Conservation (phyloP, 92 coral and sea anemone species). For the Palythoa grandis region DNA sequence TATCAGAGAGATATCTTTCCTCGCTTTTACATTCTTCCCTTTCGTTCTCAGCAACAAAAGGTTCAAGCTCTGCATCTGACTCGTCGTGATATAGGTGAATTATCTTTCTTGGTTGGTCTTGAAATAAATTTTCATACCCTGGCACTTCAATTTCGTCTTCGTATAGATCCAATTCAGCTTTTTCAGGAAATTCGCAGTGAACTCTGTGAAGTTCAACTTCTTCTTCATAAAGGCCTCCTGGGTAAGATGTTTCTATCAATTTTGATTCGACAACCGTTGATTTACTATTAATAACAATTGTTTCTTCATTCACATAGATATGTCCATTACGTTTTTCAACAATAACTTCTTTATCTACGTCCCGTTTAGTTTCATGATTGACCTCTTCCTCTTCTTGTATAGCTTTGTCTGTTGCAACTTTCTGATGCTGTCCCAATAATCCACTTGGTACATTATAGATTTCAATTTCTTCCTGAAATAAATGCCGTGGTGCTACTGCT, state of each 20-base stretch:
- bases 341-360: neutral
- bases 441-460: slow-evolving; percentile 21
- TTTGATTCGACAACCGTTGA: neutral
- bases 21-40: slow-evolving; percentile 29
- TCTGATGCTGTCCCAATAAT: slow-evolving; percentile 1
- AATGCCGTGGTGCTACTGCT: slow-evolving; percentile 1
- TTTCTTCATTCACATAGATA: slow-evolving; percentile 24
- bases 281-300: neutral
- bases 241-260: slow-evolving; percentile 15
- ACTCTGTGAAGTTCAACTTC: slow-evolving; percentile 20
- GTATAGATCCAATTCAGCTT: slow-evolving; percentile 19
- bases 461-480: slow-evolving; percentile 65
- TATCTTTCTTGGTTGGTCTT: slow-evolving; percentile 36
- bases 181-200: slow-evolving; percentile 18
- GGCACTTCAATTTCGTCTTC: slow-evolving; percentile 72
- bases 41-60: neutral
- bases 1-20: slow-evolving; percentile 24
- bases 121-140: slow-evolving; percentile 38
- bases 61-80: slow-evolving; percentile 21
- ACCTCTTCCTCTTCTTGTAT: slow-evolving; percentile 26
- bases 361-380: neutral
- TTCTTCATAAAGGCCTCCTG: slow-evolving; percentile 25
- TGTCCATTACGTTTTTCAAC: slow-evolving; percentile 39
- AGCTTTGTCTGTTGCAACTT: slow-evolving; percentile 16
- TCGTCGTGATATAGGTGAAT: slow-evolving; percentile 23